Percentiles rank a stretch among this genome's conserved stretches.
phyloP scores from a whole-genome alignment of 2,113 vertebrate species.

The Xenopus tropicalis region DNA sequence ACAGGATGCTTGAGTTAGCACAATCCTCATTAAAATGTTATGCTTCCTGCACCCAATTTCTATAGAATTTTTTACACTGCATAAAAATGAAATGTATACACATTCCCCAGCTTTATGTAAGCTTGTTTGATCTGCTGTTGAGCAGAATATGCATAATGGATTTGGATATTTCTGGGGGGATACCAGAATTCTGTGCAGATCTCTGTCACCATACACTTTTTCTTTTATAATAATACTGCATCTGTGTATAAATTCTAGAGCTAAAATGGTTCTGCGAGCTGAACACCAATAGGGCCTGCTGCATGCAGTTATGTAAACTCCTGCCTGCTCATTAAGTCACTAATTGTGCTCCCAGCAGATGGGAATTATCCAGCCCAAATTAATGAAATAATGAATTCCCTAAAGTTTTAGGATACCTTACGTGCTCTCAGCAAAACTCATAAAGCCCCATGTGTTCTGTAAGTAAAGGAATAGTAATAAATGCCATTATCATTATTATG shows the following conservation, averaged over 20 bases:
- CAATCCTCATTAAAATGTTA: slow-evolving; percentile 41
- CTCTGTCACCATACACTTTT: not conserved
- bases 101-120: not conserved
- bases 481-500: too few species aligned
- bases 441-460: too few species aligned
- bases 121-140: slow-evolving; percentile 7
- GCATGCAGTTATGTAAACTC: not conserved
- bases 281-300: not conserved
- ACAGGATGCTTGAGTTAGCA: slow-evolving; percentile 26
- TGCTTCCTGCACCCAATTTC: slow-evolving; percentile 23
- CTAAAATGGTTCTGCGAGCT: not conserved
- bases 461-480: too few species aligned
- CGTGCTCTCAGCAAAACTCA: too few species aligned
- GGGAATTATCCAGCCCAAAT: too few species aligned
- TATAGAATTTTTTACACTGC: not conserved
- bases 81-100: slow-evolving; percentile 26
- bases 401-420: too few species aligned
- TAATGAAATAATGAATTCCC: too few species aligned
- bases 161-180: not conserved
- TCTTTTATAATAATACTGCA: not conserved
- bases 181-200: not conserved
- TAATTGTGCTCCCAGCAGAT: too few species aligned
- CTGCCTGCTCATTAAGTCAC: too few species aligned
- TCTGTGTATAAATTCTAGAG: not conserved
- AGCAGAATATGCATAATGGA: not conserved